These are phyloP conservation scores for Candidula unifasciata DNA, from an alignment of 2,888 invertebrate species.

Conservation along the genomic window DNA sequence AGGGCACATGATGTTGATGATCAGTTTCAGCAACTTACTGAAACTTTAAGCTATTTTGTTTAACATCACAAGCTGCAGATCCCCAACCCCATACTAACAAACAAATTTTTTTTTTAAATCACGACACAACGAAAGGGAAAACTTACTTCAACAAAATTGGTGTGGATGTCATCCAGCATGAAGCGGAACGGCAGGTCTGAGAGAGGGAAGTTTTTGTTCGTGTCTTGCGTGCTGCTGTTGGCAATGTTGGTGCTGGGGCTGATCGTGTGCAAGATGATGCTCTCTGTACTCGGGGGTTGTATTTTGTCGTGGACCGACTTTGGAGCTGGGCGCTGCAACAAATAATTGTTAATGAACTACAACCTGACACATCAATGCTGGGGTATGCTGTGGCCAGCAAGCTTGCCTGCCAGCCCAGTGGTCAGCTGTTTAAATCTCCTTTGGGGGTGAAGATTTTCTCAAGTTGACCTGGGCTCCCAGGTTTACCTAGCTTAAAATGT, in stretches of 20 bases:
- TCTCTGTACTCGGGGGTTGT: conserved; percentile 86
- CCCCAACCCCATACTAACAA: neutral
- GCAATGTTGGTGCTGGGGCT: conserved; percentile 65
- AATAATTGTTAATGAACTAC: neutral
- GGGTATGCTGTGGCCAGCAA: too few species aligned
- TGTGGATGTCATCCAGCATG: conserved; percentile 87
- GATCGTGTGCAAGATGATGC: conserved; percentile 82
- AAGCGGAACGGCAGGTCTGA: conserved; percentile 85
- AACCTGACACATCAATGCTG: too few species aligned
- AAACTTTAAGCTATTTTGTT: too few species aligned
- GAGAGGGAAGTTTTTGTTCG: conserved; percentile 67
- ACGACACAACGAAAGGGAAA: neutral
- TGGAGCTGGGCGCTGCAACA: conserved; percentile 33
- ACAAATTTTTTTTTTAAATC: too few species aligned
- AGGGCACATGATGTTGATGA: too few species aligned
- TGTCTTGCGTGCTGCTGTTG: conserved; percentile 53
- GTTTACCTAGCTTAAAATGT: too few species aligned
- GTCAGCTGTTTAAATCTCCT: too few species aligned
- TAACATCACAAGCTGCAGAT: neutral
- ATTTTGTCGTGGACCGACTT: conserved; percentile 79
- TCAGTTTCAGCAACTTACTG: too few species aligned
- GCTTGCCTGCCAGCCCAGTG: too few species aligned
- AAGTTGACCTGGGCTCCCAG: too few species aligned
- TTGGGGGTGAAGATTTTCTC: too few species aligned
- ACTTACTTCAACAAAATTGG: conserved; percentile 90